A percentile compares a stretch with the other conserved stretches of the same genome.
Evolutionary conservation across 2,797 vertebrate species (phyloP).

Genomic region (Hydrolagus colliei): DNA sequence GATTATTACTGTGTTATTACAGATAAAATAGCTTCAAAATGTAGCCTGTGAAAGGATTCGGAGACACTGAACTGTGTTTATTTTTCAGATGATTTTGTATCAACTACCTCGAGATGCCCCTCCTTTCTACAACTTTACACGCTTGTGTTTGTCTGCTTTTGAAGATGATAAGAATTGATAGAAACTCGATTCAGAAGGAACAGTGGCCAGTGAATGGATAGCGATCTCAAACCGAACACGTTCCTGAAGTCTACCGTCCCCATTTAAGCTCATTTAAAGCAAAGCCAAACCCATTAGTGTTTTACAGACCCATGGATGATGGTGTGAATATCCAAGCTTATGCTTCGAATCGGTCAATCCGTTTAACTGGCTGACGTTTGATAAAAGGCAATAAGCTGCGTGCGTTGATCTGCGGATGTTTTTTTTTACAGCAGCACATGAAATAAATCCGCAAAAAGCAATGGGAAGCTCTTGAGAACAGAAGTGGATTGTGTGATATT

Average conservation of each 20-base stretch:
- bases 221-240: not conserved
- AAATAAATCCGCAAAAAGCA: not conserved
- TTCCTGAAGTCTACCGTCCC: not conserved
- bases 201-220: not conserved
- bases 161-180: not conserved
- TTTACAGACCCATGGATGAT: not conserved
- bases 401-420: not conserved
- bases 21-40: not conserved
- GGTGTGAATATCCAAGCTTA: not conserved
- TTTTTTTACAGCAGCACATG: not conserved
- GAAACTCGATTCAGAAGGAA: not conserved
- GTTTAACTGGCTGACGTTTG: not conserved
- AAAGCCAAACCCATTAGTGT: not conserved
- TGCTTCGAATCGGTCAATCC: not conserved
- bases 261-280: not conserved
- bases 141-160: slow-evolving; percentile 8
- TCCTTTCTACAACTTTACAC: not conserved
- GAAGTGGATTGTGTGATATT: too few relatives aligned
- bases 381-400: not conserved
- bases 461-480: too few relatives aligned
- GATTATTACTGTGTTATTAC: too few relatives aligned
- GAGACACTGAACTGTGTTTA: not conserved
- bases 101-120: not conserved
- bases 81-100: slow-evolving; percentile 10
- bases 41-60: not conserved